Evolutionary conservation across 2,888 invertebrate genomes (phyloP), one percentile per base, ranked within the genome.

Genomic region (Mystacides longicornis): DNA sequence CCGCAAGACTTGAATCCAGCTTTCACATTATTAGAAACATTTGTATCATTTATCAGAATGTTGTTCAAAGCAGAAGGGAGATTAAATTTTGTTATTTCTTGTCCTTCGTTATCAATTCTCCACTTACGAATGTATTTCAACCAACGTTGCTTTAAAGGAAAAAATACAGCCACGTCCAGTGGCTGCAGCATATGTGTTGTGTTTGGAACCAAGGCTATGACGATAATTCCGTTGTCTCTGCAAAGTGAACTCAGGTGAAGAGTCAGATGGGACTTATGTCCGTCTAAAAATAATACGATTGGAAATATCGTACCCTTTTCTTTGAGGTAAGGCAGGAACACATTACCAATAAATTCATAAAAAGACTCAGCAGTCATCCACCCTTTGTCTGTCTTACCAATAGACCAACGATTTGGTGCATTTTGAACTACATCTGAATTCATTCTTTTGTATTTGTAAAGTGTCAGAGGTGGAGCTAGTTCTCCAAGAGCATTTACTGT

Each of bases 181-280:
- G 45, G 45, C 19, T 51, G 51, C 45, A 51, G 7, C n/a, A 43
- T 9, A 22, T 51, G 51, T 2, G 51, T 45, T n/a, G 14, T 45
- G 18, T 51, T 43, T 23, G 51, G 51, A 7, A 7, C 4, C 2
- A 51, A 18, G 2, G 51, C 43, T 9, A 45, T 4, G 2, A 51
- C 23, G 5, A 20, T 16, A 7, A 51, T 51, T 14, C 45, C 23
- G 18, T 51, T 51, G 2, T 45, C 45, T 2, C 22, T 16, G 19
- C 51, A 51, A 7, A 45, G 23, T 5, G 33, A n/a, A 11, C n/a
- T n/a, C 2, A 51, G 21, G 16, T 33, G 21, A 7, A 16, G 14
- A 4, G 51, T 45, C 4, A 51, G 22, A 51, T 51, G 43, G 3
- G 45, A 45, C 18, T 18, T 18, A 19, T 51, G 51, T 1, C 45